Evolutionary conservation across 2,888 invertebrate genomes (phyloP), one percentile per base, ranked within the genome.

Genomic region (Operophtera brumata): DNA sequence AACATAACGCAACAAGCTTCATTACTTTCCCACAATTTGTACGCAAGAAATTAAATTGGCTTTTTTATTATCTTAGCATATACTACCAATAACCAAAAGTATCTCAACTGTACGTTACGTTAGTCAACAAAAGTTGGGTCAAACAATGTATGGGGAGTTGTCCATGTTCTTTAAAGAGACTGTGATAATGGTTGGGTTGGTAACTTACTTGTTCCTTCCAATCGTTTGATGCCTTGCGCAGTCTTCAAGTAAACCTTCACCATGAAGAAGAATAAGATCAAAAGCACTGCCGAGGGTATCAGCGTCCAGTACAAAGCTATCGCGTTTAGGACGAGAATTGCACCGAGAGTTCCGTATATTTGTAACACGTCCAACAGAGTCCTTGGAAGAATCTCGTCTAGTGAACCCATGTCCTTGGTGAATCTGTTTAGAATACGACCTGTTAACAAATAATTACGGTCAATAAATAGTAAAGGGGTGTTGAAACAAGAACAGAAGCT

Each of bases 341-440:
- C 92, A 0, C 86, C 10, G 70, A 93, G 66, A 1, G 82, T 82
- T 53, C 85, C 77, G 59, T 86, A 88, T 39, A 91, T 91, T 77
- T 93, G 93, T 2, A 91, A 81, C 1, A 94, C 92, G 70, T 95
- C 94, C 26, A 95, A 75, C 13, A 94, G 78, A 0, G 93, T 92
- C 66, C 94, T 93, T 0, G 95, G 95, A 39, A 96, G 77, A 43
- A 94, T 84, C 71, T 96, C 96, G 72, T 96, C 96, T 52, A 96
- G 91, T 0, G 94, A 92, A 0, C 96, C 96, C 75, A 96, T 93
- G 77, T 97, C 97, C 77, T 96, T 97, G 3, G 96, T 94, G 72
- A 97, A 97, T 47, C 97, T 79, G 63, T 91, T 91, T 40, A 97
- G 87, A 60, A 97, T 95, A 47, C 95, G 91, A 32, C 95, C 95